A percentile compares a stretch with the other conserved stretches of the same genome.
These are phyloP conservation scores for Phoeniculus purpureus DNA, from an alignment of 2,797 vertebrate species.

Conservation along the genomic window DNA sequence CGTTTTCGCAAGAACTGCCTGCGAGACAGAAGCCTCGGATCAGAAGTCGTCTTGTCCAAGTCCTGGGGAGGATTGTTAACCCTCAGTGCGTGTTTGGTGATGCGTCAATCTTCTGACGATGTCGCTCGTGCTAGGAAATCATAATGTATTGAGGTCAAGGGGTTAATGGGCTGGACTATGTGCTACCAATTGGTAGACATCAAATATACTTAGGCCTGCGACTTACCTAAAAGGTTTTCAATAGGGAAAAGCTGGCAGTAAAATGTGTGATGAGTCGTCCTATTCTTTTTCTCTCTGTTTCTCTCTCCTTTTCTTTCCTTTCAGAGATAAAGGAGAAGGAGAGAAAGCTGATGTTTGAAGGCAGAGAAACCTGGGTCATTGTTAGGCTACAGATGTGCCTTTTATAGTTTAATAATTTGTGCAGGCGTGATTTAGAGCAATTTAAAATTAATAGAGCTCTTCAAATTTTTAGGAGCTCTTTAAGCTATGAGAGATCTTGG, in stretches of 20 bases:
- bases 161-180: constrained; percentile 55
- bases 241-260: not conserved
- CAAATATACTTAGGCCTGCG: constrained; percentile 60
- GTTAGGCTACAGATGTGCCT: constrained; percentile 1
- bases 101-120: constrained; percentile 46
- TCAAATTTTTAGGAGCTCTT: constrained; percentile 65
- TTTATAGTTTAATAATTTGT: constrained; percentile 65
- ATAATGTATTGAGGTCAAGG: constrained; percentile 43
- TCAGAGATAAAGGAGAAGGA: not conserved
- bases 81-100: not conserved
- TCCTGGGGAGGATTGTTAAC: constrained; percentile 39
- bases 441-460: constrained; percentile 69
- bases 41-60: constrained; percentile 3
- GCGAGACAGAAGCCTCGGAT: constrained; percentile 35
- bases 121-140: constrained; percentile 41
- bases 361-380: not conserved
- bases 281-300: constrained; percentile 5
- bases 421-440: constrained; percentile 51
- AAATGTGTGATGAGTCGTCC: not conserved
- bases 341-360: constrained; percentile 10
- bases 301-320: not conserved
- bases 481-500: constrained; percentile 46
- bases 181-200: constrained; percentile 59
- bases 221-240: constrained; percentile 56
- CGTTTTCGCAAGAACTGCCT: constrained; percentile 6